Conservation (phyloP, 2,888 invertebrate genomes). For the Laspeyria flexula region DNA sequence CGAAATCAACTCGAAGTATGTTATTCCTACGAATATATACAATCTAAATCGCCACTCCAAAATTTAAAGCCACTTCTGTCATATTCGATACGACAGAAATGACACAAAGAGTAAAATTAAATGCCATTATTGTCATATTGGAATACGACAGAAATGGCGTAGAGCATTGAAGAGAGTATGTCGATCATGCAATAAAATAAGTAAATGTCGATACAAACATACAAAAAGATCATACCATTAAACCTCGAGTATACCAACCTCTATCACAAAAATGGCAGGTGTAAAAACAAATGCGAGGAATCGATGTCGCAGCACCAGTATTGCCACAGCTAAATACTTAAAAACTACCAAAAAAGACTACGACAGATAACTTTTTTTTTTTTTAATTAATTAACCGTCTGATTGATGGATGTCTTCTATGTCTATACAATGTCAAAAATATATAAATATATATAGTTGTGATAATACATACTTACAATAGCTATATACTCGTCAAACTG, state of each 20-base stretch:
- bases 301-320: slow-evolving; percentile 48
- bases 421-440: slow-evolving; percentile 51
- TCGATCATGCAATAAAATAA: no score
- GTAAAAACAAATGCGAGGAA: slow-evolving; percentile 43
- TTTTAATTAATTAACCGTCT: slow-evolving; percentile 34
- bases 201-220: background rate
- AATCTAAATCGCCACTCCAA: background rate
- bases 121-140: background rate
- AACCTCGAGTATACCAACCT: slow-evolving; percentile 10
- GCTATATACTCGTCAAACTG: slow-evolving; percentile 47
- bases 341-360: slow-evolving; percentile 44
- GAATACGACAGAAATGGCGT: background rate
- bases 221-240: background rate
- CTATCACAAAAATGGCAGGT: slow-evolving; percentile 3
- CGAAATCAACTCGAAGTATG: background rate
- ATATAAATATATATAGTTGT: slow-evolving; percentile 48
- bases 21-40: background rate
- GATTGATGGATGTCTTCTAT: slow-evolving; percentile 37
- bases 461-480: slow-evolving; percentile 56
- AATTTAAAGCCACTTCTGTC: background rate
- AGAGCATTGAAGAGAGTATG: no score
- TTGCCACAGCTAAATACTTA: slow-evolving; percentile 50
- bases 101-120: background rate
- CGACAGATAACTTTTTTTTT: slow-evolving; percentile 35
- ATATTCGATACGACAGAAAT: background rate